These are phyloP conservation scores for Pungitius pungitius DNA, from an alignment of 2,113 vertebrate species.

Conservation along the genomic window DNA sequence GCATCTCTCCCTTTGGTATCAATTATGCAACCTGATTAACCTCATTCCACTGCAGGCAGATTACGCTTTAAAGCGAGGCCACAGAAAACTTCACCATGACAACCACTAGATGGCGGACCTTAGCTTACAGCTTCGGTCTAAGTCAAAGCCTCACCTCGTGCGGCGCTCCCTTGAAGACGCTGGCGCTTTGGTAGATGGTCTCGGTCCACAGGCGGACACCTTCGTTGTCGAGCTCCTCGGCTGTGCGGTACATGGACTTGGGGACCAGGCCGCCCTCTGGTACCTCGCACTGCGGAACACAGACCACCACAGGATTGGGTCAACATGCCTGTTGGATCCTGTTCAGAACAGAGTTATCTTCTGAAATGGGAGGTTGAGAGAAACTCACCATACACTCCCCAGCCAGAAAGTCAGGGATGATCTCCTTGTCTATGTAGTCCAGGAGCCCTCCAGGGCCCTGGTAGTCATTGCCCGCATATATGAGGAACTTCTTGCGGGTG, in stretches of 20 bases:
- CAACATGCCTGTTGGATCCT: not conserved
- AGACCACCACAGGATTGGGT: slow-evolving; percentile 18
- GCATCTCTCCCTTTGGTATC: not conserved
- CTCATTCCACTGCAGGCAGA: slow-evolving; percentile 13
- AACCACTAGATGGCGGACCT: slow-evolving; percentile 64
- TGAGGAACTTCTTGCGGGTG: slow-evolving; percentile 95
- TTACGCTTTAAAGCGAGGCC: not conserved
- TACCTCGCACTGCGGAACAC: slow-evolving; percentile 87
- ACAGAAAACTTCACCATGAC: not conserved
- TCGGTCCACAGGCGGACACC: slow-evolving; percentile 94
- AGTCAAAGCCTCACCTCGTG: slow-evolving; percentile 87
- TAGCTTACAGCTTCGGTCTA: not conserved
- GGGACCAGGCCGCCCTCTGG: slow-evolving; percentile 96
- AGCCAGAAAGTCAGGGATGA: slow-evolving; percentile 95
- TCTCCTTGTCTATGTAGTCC: slow-evolving; percentile 96
- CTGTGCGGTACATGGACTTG: slow-evolving; percentile 93
- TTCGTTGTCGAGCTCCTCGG: slow-evolving; percentile 93
- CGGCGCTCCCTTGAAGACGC: slow-evolving; percentile 84
- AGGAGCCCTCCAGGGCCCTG: slow-evolving; percentile 94
- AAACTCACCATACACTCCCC: slow-evolving; percentile 94
- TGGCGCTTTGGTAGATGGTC: slow-evolving; percentile 97
- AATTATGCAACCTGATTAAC: slow-evolving; percentile 8
- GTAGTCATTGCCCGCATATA: slow-evolving; percentile 98
- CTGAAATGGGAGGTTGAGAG: not conserved
- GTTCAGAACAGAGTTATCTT: not conserved